Evolutionary conservation across 2,113 vertebrate genomes (phyloP).

Genomic region (Galeopterus variegatus): DNA sequence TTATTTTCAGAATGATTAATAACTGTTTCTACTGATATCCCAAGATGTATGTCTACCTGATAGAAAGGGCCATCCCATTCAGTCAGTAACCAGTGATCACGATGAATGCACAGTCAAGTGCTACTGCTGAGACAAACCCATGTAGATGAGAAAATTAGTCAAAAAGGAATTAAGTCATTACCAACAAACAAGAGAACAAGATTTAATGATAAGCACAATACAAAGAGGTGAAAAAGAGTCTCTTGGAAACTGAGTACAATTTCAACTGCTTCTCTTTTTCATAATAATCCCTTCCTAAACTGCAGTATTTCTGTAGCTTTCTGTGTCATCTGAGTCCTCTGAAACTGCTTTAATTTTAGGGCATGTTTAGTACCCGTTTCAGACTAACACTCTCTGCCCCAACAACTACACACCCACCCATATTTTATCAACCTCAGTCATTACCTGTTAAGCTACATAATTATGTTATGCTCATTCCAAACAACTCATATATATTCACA

Average conservation of each 20-base stretch:
- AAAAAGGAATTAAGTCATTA: constrained; percentile 45
- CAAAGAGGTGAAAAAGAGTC: background rate
- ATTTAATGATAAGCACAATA: constrained; percentile 45
- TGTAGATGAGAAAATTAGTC: background rate
- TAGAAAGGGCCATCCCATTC: background rate
- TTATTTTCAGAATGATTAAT: constrained; percentile 63
- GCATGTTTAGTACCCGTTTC: constrained; percentile 32
- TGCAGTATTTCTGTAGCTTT: background rate
- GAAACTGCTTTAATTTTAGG: background rate
- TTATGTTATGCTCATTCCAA: background rate
- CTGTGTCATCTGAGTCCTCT: background rate
- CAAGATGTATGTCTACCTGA: background rate
- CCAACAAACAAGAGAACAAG: constrained; percentile 28
- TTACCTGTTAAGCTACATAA: background rate
- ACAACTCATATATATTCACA: background rate
- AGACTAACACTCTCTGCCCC: background rate
- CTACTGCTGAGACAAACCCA: constrained; percentile 13
- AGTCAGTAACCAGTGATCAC: background rate
- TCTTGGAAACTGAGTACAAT: constrained; percentile 16
- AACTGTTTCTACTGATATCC: background rate
- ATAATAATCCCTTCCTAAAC: background rate
- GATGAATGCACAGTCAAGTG: background rate
- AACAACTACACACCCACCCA: background rate
- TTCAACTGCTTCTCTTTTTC: constrained; percentile 27
- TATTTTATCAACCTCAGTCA: background rate